These are phyloP conservation scores for Polydrusus cervinus DNA, from an alignment of 2,888 invertebrate species.

Conservation along the genomic window DNA sequence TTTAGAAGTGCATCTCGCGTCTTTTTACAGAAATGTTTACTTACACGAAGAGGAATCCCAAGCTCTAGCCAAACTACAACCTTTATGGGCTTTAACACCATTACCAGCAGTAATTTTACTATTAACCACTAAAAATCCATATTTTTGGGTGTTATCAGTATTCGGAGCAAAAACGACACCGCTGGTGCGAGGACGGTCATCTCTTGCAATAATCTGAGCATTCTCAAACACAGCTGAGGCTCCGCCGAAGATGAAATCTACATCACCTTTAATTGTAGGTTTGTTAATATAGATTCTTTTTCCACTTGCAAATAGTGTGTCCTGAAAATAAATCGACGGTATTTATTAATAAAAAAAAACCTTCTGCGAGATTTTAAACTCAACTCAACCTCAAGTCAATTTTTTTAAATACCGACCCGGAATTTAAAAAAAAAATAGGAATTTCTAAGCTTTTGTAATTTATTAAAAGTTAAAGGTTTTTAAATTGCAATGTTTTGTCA, in stretches of 20 bases:
- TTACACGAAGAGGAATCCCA: constrained; percentile 43
- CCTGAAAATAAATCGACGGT: constrained; percentile 23
- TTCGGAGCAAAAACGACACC: constrained; percentile 48
- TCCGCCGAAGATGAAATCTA: constrained; percentile 48
- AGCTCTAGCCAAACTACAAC: constrained; percentile 38
- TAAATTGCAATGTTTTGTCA: too few relatives aligned
- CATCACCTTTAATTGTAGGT: constrained; percentile 42
- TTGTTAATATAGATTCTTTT: constrained; percentile 35
- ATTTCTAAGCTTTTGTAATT: too few relatives aligned
- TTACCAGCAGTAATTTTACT: constrained; percentile 38
- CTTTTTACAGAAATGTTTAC: too few relatives aligned
- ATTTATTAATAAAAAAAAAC: too few relatives aligned
- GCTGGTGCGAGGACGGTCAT: constrained; percentile 30
- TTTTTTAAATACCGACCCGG: too few relatives aligned
- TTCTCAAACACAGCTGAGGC: constrained; percentile 42
- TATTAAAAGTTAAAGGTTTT: too few relatives aligned
- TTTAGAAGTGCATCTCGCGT: too few relatives aligned
- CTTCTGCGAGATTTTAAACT: too few relatives aligned
- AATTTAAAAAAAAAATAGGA: too few relatives aligned
- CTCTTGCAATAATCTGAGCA: constrained; percentile 34
- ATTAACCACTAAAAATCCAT: constrained; percentile 42
- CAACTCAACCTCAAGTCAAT: too few relatives aligned
- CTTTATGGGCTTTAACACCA: constrained; percentile 10
- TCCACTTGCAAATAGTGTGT: constrained; percentile 27
- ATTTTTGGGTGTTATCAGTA: constrained; percentile 26